Conservation (phyloP, 2,113 vertebrate species). For the Fulica atra region DNA sequence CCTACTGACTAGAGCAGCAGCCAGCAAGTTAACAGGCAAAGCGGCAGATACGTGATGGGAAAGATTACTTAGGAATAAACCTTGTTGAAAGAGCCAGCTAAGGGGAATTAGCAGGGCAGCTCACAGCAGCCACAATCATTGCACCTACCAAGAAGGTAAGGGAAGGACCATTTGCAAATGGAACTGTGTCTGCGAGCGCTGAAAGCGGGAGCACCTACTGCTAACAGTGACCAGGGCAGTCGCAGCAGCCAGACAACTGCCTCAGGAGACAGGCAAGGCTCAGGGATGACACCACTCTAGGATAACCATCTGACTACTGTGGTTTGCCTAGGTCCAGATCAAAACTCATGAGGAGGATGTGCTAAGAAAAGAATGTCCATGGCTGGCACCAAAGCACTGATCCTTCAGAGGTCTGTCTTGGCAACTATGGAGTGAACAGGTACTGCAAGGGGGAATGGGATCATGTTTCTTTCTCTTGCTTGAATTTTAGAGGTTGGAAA, state of each 20-base stretch:
- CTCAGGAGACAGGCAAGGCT: neutral
- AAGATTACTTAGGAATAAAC: neutral
- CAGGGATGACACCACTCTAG: neutral
- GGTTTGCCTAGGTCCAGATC: neutral
- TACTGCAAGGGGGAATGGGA: neutral
- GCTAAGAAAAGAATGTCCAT: neutral
- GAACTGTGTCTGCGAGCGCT: neutral
- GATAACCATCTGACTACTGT: neutral
- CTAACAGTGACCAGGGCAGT: neutral
- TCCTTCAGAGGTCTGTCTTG: neutral
- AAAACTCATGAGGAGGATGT: neutral
- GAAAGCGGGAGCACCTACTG: neutral
- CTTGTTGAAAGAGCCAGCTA: neutral
- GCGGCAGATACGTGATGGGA: neutral
- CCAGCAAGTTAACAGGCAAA: neutral
- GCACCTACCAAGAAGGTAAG: neutral
- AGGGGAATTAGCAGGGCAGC: neutral
- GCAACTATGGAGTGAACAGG: neutral
- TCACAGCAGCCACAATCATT: neutral
- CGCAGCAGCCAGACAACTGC: neutral
- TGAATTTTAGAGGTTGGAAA: neutral
- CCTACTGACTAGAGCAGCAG: neutral
- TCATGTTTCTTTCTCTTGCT: conserved; percentile 2
- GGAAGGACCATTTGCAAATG: neutral
- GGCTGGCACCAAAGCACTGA: neutral